phyloP scores from a whole-genome alignment of 2,113 vertebrate genomes.

The Coturnix japonica region DNA sequence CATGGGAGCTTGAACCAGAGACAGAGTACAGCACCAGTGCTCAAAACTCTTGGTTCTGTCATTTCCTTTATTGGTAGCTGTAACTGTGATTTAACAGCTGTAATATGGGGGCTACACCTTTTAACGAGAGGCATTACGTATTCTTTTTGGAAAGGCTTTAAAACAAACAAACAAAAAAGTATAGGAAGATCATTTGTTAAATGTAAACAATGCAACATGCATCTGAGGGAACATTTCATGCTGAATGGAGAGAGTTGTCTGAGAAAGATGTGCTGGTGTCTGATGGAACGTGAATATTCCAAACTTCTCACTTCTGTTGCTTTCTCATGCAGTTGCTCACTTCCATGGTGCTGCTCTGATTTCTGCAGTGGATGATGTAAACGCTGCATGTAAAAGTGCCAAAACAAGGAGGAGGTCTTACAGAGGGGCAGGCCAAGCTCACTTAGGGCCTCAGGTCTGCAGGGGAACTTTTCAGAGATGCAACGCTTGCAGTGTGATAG shows the following conservation, averaged over 20 bases:
- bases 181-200: not conserved
- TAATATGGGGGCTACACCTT: not conserved
- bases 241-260: not conserved
- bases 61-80: constrained; percentile 38
- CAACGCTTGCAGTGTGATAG: accelerated
- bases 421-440: not conserved
- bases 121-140: not conserved
- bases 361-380: not conserved
- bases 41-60: not conserved
- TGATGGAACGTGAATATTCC: not conserved
- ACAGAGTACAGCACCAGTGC: not conserved
- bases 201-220: not conserved
- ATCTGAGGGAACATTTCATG: not conserved
- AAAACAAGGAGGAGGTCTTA: not conserved
- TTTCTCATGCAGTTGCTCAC: not conserved
- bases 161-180: not conserved
- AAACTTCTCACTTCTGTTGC: not conserved
- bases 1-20: not conserved
- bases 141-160: not conserved
- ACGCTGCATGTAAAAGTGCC: not conserved
- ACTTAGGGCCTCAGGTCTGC: not conserved
- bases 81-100: constrained; percentile 58
- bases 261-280: not conserved
- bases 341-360: not conserved
- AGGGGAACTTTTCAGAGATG: not conserved